phyloP scores from a whole-genome alignment of 2,113 vertebrate species.

The Regulus satrapa region DNA sequence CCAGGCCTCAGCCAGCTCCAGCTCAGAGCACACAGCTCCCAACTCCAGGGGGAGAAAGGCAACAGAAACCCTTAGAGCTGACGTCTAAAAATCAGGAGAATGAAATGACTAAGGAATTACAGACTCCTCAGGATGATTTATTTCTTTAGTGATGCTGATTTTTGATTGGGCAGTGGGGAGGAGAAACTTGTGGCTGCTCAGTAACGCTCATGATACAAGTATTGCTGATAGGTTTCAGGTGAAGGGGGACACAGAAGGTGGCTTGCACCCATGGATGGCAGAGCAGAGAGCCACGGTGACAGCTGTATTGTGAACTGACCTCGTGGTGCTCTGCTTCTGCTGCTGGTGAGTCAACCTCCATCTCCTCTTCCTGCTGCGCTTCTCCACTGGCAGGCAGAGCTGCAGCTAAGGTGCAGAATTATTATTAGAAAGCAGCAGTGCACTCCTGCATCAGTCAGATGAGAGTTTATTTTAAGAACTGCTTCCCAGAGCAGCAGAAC shows the following conservation, averaged over 20 bases:
- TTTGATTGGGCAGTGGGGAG: neutral
- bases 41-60: neutral
- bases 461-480: neutral
- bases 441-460: neutral
- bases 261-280: neutral
- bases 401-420: neutral
- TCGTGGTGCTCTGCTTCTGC: neutral
- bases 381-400: neutral
- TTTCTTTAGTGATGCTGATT: neutral
- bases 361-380: neutral
- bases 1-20: neutral
- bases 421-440: neutral
- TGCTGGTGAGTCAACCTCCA: neutral
- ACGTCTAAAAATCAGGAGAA: neutral
- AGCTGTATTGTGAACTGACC: conserved; percentile 36
- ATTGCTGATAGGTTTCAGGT: neutral
- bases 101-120: neutral
- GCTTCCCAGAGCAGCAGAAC: neutral
- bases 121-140: neutral
- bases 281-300: neutral
- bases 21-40: neutral
- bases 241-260: neutral
- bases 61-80: neutral
- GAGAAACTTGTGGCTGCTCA: neutral
- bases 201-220: neutral